Conservation (phyloP, 2,113 vertebrate genomes). For the Heteronetta atricapilla region DNA sequence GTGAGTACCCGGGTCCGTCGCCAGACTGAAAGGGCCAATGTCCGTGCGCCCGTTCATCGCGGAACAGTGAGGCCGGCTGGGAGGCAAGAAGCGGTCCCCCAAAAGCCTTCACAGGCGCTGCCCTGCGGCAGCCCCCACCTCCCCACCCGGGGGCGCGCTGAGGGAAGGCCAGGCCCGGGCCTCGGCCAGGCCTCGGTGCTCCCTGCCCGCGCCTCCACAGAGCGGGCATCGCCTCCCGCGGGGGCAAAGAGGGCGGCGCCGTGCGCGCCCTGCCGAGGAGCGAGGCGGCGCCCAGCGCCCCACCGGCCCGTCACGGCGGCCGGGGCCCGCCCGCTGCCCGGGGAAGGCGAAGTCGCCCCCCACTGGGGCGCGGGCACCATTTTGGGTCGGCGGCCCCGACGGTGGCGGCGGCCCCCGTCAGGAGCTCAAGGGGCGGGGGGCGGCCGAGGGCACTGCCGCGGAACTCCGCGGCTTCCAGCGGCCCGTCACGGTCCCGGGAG, state of each 20-base stretch:
- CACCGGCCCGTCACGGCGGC: neutral
- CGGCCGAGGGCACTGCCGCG: too few species aligned
- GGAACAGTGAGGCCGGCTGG: too few species aligned
- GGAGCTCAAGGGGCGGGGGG: too few species aligned
- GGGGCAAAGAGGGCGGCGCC: neutral
- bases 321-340: neutral
- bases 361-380: neutral
- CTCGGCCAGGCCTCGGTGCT: too few species aligned
- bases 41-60: neutral
- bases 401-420: too few species aligned
- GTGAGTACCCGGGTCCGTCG: neutral
- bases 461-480: neutral
- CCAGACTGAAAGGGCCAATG: neutral
- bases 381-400: neutral
- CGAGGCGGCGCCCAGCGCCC: neutral
- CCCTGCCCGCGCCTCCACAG: too few species aligned
- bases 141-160: too few species aligned
- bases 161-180: too few species aligned
- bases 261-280: rapidly evolving
- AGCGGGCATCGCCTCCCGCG: too few species aligned
- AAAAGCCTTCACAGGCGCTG: neutral
- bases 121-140: too few species aligned
- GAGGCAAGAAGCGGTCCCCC: rapidly evolving
- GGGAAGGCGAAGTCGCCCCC: neutral
- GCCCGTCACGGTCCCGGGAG: too few species aligned